Conservation (phyloP, 2,797 vertebrate species). For the Champsocephalus esox region DNA sequence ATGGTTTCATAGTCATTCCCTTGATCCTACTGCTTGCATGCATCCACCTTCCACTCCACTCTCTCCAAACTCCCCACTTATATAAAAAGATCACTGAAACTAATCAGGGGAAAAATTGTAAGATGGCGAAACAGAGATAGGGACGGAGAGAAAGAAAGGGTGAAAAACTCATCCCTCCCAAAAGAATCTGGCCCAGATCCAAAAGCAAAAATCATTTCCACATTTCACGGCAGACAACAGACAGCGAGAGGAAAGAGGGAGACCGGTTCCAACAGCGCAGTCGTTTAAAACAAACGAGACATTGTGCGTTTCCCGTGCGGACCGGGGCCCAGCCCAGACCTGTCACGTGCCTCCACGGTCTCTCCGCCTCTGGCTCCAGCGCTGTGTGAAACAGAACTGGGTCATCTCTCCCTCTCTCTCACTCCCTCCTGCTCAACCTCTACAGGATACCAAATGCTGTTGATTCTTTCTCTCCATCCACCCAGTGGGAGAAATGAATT, state of each 20-base stretch:
- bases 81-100: conserved; percentile 46
- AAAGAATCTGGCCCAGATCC: conserved; percentile 82
- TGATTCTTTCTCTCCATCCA: conserved; percentile 48
- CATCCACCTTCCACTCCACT: conserved; percentile 45
- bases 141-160: conserved; percentile 30
- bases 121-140: conserved; percentile 65
- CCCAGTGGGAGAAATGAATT: conserved; percentile 24
- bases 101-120: conserved; percentile 61
- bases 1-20: conserved; percentile 52
- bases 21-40: conserved; percentile 49
- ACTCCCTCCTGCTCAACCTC: conserved; percentile 62
- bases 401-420: conserved; percentile 75
- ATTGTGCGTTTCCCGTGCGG: conserved; percentile 82
- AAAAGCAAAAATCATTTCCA: conserved; percentile 89
- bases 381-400: conserved; percentile 81
- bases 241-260: conserved; percentile 82
- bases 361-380: conserved; percentile 75
- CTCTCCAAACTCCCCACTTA: conserved; percentile 54
- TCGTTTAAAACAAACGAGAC: conserved; percentile 84
- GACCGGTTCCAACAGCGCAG: conserved; percentile 79
- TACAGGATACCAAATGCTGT: conserved; percentile 64
- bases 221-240: conserved; percentile 86
- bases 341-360: conserved; percentile 78
- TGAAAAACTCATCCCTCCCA: conserved; percentile 75
- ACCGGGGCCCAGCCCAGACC: conserved; percentile 77